Evolutionary conservation across 2,888 invertebrate species (phyloP), one percentile per base, ranked within the genome.

Genomic region (Chirona hameri): DNA sequence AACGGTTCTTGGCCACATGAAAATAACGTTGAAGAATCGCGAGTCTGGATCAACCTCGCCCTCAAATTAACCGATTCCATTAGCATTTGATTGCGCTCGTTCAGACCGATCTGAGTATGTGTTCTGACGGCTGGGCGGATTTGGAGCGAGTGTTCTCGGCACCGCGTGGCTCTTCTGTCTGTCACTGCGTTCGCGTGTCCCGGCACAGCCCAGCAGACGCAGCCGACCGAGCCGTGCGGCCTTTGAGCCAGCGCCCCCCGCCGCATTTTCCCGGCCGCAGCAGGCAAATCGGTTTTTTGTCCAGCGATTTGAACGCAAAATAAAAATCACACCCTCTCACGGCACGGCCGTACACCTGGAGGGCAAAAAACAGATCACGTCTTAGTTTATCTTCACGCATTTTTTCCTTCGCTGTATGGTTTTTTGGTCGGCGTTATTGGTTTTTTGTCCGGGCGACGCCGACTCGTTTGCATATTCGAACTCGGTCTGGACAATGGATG

Each of bases 401-500:
- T 65, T 80, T 69, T 69, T 69, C 82, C 48, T 60, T 27, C n/a
- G 5, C 18, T 65, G 21, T 65, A 31, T 72, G 31, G 52, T 39
- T 72, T 60, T 46, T 57, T 48, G 39, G 65, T 15, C 27, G 9
- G 55, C 24, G 24, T 21, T 29, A 29, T 29, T 52, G 52, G 48
- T 39, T 82, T 82, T 72, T 39, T 55, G 31, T 69, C 24, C 46
- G 69, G 57, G 52, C 27, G 29, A 9, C 21, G 3, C 14, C 69
- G 46, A 15, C 82, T n/a, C 29, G 76, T 72, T 18, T 72, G 72
- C 72, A 72, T 72, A 72, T 72, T 72, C 31, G 72, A 72, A 72
- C 29, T 29, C 31, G 3, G 72, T 12, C 12, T 5, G 72, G 72
- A 29, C 72, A 72, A 72, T 29, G 31, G 31, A 4, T 10, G 18